These are phyloP conservation scores for Ooceraea biroi DNA, from an alignment of 1,140 invertebrate species.

Conservation along the genomic window DNA sequence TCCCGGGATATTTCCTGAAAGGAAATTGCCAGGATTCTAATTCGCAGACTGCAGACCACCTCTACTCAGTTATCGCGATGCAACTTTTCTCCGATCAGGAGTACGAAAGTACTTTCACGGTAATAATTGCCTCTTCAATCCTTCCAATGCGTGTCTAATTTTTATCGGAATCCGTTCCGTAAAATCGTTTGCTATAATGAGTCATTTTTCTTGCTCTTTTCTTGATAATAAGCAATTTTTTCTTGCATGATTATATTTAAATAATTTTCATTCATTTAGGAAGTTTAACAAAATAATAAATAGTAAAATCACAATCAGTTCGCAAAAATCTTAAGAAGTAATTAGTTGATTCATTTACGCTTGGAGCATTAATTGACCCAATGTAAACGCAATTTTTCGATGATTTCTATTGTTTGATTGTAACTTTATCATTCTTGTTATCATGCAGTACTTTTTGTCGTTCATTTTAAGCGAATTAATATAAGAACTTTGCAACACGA, in stretches of 20 bases:
- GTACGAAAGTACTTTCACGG: slow-evolving; percentile 46
- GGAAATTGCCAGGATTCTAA: slow-evolving; percentile 62
- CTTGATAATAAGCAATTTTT: slow-evolving; percentile 8
- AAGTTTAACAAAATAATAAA: neutral
- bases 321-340: neutral
- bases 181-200: slow-evolving; percentile 3
- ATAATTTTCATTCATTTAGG: neutral
- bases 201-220: slow-evolving; percentile 1
- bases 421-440: neutral
- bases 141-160: slow-evolving; percentile 17
- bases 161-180: slow-evolving; percentile 14
- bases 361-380: neutral
- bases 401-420: neutral
- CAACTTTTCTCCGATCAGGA: slow-evolving; percentile 56
- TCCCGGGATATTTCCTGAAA: slow-evolving; percentile 59
- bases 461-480: slow-evolving; percentile 12
- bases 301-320: slow-evolving; percentile 9
- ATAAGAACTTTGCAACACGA: neutral
- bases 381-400: neutral
- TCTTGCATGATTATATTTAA: neutral
- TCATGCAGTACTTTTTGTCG: neutral
- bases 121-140: slow-evolving; percentile 35
- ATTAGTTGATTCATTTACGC: neutral
- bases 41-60: slow-evolving; percentile 36
- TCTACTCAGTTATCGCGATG: slow-evolving; percentile 42